These are phyloP conservation scores for Eumaeus atala DNA, from an alignment of 1,140 invertebrate genomes.

Conservation along the genomic window DNA sequence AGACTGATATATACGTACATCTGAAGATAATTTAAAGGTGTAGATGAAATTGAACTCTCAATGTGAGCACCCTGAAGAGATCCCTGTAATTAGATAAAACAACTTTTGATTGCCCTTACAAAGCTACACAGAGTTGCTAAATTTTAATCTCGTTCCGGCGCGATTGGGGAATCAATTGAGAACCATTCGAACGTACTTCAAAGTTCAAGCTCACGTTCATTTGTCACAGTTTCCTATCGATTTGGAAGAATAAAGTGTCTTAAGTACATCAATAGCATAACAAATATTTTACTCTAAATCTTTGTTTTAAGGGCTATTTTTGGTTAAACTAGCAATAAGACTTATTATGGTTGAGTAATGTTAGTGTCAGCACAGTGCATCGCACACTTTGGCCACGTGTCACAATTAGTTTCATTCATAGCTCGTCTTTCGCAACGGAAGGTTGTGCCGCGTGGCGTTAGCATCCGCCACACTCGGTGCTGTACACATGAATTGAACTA, in stretches of 20 bases:
- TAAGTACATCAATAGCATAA: background rate
- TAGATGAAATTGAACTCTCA: background rate
- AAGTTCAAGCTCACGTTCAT: constrained; percentile 57
- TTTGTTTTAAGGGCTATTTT: constrained; percentile 18
- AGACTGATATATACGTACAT: too few species aligned
- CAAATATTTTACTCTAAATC: constrained; percentile 10
- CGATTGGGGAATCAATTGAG: constrained; percentile 45
- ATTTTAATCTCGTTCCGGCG: constrained; percentile 44
- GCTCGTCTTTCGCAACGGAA: constrained; percentile 43
- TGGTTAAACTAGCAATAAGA: background rate
- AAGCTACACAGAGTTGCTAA: constrained; percentile 27
- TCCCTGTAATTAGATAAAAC: constrained; percentile 17
- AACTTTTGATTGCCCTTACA: constrained; percentile 19
- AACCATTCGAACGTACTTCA: constrained; percentile 50
- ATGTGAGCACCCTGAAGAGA: background rate
- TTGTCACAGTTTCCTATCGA: constrained; percentile 53
- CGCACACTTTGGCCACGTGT: constrained; percentile 50
- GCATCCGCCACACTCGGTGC: constrained; percentile 37
- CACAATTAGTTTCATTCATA: constrained; percentile 59
- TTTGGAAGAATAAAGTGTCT: constrained; percentile 9
- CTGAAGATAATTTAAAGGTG: background rate
- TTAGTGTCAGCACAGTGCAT: constrained; percentile 31
- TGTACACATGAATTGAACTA: constrained; percentile 55
- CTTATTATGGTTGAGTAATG: constrained; percentile 13
- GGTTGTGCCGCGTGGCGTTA: constrained; percentile 40